phyloP scores from a whole-genome alignment of 2,797 vertebrate species.

The Sebastes melanostomus region DNA sequence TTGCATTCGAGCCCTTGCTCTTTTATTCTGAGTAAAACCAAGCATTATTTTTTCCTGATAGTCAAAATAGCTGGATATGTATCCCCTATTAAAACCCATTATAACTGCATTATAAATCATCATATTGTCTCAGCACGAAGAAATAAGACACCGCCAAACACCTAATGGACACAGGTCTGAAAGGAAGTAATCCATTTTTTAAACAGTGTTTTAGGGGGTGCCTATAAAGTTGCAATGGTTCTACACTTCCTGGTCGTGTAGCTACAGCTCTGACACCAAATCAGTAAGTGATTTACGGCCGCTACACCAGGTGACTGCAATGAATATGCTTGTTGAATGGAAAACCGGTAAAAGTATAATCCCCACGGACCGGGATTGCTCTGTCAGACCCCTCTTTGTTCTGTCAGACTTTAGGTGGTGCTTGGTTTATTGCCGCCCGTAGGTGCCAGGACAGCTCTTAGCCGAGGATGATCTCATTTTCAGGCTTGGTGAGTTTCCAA shows the following conservation, averaged over 20 bases:
- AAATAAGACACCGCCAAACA: slow-evolving; percentile 48
- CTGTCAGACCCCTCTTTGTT: slow-evolving; percentile 28
- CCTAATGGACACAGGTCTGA: slow-evolving; percentile 46
- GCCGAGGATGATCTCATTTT: slow-evolving; percentile 44
- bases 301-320: slow-evolving; percentile 28
- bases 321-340: slow-evolving; percentile 43
- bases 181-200: slow-evolving; percentile 22
- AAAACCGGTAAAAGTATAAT: slow-evolving; percentile 25
- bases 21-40: background rate
- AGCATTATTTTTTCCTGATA: background rate
- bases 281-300: slow-evolving; percentile 35
- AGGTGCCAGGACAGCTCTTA: slow-evolving; percentile 47
- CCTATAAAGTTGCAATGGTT: slow-evolving; percentile 50
- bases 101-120: slow-evolving; percentile 46
- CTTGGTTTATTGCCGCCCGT: slow-evolving; percentile 47
- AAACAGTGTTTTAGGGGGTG: slow-evolving; percentile 28
- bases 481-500: slow-evolving; percentile 43
- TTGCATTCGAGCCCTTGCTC: background rate
- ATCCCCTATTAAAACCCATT: slow-evolving; percentile 29
- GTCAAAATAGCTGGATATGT: slow-evolving; percentile 4
- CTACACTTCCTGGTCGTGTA: slow-evolving; percentile 37
- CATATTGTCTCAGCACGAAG: slow-evolving; percentile 17
- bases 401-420: slow-evolving; percentile 41
- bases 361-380: slow-evolving; percentile 4
- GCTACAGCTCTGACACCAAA: slow-evolving; percentile 23